These are phyloP conservation scores for Melanargia galathea DNA, from an alignment of 2,888 invertebrate species.

Conservation along the genomic window DNA sequence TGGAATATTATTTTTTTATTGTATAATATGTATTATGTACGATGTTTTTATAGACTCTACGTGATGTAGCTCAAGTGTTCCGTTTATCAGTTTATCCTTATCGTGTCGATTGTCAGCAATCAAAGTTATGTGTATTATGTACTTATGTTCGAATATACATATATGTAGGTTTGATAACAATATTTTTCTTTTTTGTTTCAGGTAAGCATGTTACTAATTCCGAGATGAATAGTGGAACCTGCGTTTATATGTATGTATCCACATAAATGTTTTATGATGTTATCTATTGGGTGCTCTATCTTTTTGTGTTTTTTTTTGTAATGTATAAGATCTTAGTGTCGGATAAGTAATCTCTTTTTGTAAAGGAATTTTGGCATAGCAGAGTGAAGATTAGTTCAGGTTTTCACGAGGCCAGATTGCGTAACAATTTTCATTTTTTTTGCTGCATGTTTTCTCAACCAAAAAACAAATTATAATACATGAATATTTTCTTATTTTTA, in stretches of 20 bases:
- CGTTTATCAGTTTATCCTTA: conserved; percentile 26
- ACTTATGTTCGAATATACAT: conserved; percentile 1
- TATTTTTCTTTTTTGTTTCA: conserved; percentile 48
- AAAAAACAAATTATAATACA: no score
- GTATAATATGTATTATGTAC: neutral
- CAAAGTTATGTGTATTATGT: conserved; percentile 10
- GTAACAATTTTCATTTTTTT: no score
- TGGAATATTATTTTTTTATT: no score
- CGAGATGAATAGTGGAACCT: neutral
- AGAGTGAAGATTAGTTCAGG: no score
- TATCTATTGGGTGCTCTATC: neutral
- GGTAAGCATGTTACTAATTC: conserved; percentile 45
- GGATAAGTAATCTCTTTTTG: no score
- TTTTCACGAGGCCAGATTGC: no score
- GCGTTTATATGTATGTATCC: conserved; percentile 1
- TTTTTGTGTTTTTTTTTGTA: neutral
- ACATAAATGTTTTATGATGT: neutral
- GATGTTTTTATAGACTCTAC: neutral
- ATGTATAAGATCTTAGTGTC: no score
- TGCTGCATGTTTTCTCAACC: no score
- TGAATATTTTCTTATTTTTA: no score
- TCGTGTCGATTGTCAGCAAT: conserved; percentile 22
- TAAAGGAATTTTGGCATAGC: no score
- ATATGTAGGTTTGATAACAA: conserved; percentile 33
- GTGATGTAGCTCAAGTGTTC: conserved; percentile 22